These are phyloP conservation scores for Gymnarchus niloticus DNA, from an alignment of 2,113 vertebrate species.

Conservation along the genomic window DNA sequence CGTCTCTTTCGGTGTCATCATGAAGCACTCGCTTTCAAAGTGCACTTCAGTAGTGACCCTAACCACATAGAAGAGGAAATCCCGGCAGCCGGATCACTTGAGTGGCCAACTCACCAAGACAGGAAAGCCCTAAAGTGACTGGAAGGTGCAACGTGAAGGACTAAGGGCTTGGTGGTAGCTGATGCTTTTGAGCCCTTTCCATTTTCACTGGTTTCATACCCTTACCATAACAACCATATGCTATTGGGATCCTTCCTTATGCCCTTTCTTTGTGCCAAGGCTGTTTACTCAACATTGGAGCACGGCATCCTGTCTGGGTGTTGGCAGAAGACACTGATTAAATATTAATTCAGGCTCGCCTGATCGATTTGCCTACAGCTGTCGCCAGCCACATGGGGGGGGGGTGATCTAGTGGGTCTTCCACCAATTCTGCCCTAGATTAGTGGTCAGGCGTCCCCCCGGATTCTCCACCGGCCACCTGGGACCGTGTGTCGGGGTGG, in stretches of 20 bases:
- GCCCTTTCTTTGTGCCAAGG: constrained; percentile 27
- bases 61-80: background rate
- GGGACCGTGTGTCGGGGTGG: background rate
- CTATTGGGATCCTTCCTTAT: background rate
- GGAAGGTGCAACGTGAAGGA: constrained; percentile 18
- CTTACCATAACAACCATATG: background rate
- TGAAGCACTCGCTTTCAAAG: background rate
- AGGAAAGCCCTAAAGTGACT: constrained; percentile 33
- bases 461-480: background rate
- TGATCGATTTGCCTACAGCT: constrained; percentile 79
- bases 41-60: background rate
- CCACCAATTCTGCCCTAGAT: constrained; percentile 25
- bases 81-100: too few relatives aligned
- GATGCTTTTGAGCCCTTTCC: constrained; percentile 29
- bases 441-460: constrained; percentile 29
- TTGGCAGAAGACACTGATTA: constrained; percentile 67
- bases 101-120: background rate
- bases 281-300: constrained; percentile 38
- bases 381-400: constrained; percentile 51
- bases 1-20: background rate
- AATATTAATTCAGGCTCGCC: constrained; percentile 76
- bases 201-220: background rate
- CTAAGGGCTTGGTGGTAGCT: constrained; percentile 25
- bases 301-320: background rate
- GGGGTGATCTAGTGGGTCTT: background rate